Base-by-base conservation (phyloP, 2,888 invertebrate genomes). In the Thecophora atra region DNA sequence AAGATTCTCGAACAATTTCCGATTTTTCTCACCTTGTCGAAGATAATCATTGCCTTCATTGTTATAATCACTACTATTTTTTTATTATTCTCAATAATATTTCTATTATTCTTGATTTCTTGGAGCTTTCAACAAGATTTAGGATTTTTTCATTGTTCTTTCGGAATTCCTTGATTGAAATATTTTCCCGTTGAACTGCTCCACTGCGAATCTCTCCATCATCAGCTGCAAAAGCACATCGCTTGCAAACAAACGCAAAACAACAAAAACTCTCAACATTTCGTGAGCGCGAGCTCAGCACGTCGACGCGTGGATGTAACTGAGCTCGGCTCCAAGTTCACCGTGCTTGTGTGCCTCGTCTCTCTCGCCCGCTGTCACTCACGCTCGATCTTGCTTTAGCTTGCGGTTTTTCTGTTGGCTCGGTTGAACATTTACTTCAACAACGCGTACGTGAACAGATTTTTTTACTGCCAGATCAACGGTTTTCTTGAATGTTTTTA, bases 391-490 rank as follows among this genome's bases (percentile, higher is more conserved):
- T 17, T 24, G n/a, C 37, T 30, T 37, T 24, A 19, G 68, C 44
- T 30, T 68, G n/a, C 15, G 17, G 42, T 28, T 30, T 17, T 26
- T 11, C 17, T 54, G 21, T 54, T 11, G 6, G 17, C 19, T n/a
- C 24, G 28, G 26, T 28, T 26, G 74, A 47, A 24, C 63, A 63
- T 70, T 70, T 62, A 63, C 63, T 62, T 65, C 76, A 77, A 73
- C 76, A 77, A 77, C 76, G 75, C 73, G 77, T 78, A 79, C 79
- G 79, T 79, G 79, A 77, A 76, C 42, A 74, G 75, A 78, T 75
- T 77, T 76, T 74, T 71, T 73, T 65, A 69, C 44, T 37, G 37
- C 11, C 37, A 37, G 6, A 37, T 37, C 56, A 30, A 52, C 54
- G 17, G 44, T 65, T 51, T 65, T 44, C 8, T 65, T 51, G 47